Evolutionary conservation across 2,797 vertebrate species (phyloP), one percentile per base, ranked within the genome.

Genomic region (Acanthopagrus latus): DNA sequence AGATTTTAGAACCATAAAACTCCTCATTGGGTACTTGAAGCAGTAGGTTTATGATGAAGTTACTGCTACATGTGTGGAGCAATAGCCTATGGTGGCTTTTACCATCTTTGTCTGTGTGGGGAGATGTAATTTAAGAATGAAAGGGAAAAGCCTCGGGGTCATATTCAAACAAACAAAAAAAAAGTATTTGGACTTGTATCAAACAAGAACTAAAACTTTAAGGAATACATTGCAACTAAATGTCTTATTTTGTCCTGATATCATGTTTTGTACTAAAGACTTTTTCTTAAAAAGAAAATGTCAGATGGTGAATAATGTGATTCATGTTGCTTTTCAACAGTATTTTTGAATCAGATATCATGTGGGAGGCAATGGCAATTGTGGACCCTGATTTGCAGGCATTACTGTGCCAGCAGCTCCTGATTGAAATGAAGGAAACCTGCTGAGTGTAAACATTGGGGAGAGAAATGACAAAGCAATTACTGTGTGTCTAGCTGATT

Each of bases 351-450:
- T 62, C 56, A 46, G 38, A 80, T 67, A 46, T 75, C 43, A 69
- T 38, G n/a, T 44, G 51, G 21, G 29, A 66, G 63, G 27, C 10
- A 62, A 57, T 82, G 64, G 66, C 47, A 85, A 72, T 20, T 67
- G 50, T 29, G 69, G 74, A 63, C 48, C 17, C 57, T 80, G 83
- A 84, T 80, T 81, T 74, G 56, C 60, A 68, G 68, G 47, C 50
- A 44, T 75, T 63, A 58, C 16, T 1, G 13, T 21, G 46, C 41
- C 64, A 74, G 71, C 62, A 55, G 81, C 56, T 73, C 23, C 72
- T 91, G 80, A 90, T 81, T 90, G 72, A 85, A 88, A 83, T 58
- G 51, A 82, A 74, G 59, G 66, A 82, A 83, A 81, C 74, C 73
- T 69, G 79, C 80, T 66, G 86, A 81, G 82, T 72, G 72, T 63